Evolutionary conservation across 2,113 vertebrate species (phyloP).

Genomic region (Haemorhous mexicanus): DNA sequence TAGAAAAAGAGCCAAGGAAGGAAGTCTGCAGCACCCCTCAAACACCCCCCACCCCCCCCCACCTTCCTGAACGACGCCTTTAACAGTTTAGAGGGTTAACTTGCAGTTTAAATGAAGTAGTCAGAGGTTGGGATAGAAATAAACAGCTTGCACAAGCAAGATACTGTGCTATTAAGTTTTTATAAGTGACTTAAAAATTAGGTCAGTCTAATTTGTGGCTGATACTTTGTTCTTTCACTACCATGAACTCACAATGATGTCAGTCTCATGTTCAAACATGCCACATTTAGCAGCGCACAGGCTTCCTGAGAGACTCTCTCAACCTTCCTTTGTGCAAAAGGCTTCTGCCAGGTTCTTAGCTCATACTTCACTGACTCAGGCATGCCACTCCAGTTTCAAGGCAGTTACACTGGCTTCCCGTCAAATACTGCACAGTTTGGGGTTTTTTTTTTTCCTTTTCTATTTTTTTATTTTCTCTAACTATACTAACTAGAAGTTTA

Average conservation of each 20-base stretch:
- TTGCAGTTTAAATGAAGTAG: background rate
- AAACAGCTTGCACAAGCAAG: conserved; percentile 54
- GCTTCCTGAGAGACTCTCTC: conserved; percentile 61
- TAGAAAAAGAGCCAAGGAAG: conserved; percentile 41
- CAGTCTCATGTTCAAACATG: conserved; percentile 64
- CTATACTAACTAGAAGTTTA: background rate
- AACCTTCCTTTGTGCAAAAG: conserved; percentile 59
- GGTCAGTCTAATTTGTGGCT: conserved; percentile 64
- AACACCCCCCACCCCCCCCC: background rate
- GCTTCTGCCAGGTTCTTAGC: conserved; percentile 55
- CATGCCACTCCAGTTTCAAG: conserved; percentile 53
- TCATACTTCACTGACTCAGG: conserved; percentile 56
- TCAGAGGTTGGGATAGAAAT: background rate
- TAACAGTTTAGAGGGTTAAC: background rate
- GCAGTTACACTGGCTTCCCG: conserved; percentile 25
- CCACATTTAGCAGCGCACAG: conserved; percentile 3
- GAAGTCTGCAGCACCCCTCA: conserved; percentile 33
- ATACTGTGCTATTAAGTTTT: conserved; percentile 1
- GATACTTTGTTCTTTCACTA: conserved; percentile 51
- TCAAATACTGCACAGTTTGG: conserved; percentile 2
- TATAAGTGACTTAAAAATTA: conserved; percentile 54
- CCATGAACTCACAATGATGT: conserved; percentile 64
- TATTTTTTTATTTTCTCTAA: background rate
- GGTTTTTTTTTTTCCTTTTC: rapidly evolving
- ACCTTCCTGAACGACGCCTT: conserved; percentile 8